Evolutionary conservation across 35 echinoderm and acorn worm genomes (phyloP).

Genomic region (Stichopus chloronotus): DNA sequence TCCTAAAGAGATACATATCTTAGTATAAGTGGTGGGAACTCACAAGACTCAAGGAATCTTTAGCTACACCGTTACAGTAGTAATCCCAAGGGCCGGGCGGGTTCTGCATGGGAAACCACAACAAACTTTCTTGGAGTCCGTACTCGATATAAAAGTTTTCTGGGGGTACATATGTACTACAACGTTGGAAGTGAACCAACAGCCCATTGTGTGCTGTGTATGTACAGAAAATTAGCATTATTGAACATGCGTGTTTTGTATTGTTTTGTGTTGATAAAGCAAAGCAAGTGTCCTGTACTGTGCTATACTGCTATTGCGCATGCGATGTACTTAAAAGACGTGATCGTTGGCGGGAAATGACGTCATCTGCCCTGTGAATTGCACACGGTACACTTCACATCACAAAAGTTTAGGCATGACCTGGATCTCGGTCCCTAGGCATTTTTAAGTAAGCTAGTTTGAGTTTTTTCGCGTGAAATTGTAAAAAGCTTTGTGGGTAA

Average conservation of each 20-base stretch:
- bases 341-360: neutral
- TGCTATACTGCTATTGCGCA: neutral
- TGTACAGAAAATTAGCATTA: neutral
- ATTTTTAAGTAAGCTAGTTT: neutral
- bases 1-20: neutral
- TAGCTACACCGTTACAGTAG: neutral
- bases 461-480: neutral
- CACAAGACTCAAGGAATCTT: neutral
- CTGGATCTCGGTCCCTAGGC: neutral
- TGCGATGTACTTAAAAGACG: neutral
- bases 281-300: too few relatives aligned
- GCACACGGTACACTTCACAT: slow-evolving; percentile 1
- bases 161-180: neutral
- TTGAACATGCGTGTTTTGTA: too few relatives aligned
- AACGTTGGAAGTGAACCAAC: slow-evolving; percentile 5
- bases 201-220: neutral
- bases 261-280: too few relatives aligned
- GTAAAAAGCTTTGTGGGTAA: neutral
- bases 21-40: neutral
- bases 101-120: neutral
- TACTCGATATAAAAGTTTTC: too few relatives aligned
- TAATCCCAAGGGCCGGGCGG: neutral
- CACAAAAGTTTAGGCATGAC: neutral
- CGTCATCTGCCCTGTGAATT: neutral
- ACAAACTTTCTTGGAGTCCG: neutral